Percentiles rank a stretch among this genome's conserved stretches.
These are phyloP conservation scores for Chaetorhynchus papuensis DNA, from an alignment of 2,113 vertebrate genomes.

Conservation along the genomic window DNA sequence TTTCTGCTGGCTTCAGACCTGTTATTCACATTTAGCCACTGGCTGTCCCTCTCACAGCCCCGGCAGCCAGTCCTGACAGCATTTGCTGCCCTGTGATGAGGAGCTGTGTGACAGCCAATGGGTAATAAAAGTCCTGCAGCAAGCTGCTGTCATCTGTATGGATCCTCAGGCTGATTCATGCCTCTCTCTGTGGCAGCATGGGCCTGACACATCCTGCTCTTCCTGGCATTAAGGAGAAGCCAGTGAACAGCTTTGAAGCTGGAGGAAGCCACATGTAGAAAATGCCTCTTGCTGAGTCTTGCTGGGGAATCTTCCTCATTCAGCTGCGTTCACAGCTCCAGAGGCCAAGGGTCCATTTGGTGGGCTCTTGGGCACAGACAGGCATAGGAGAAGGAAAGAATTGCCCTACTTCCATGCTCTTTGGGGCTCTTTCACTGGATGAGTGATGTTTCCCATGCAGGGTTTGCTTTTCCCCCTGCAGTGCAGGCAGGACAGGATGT, in stretches of 20 bases:
- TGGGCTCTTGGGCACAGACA: neutral
- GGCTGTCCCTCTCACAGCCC: neutral
- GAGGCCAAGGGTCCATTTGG: neutral
- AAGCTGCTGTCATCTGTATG: neutral
- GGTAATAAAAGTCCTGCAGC: neutral
- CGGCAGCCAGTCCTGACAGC: neutral
- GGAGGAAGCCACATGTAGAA: neutral
- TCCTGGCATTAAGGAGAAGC: neutral
- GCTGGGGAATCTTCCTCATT: neutral
- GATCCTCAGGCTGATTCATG: neutral
- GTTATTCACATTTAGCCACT: neutral
- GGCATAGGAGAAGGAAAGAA: neutral
- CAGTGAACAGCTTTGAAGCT: neutral
- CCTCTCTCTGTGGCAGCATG: neutral
- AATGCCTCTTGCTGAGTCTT: neutral
- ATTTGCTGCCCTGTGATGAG: neutral
- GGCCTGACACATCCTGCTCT: neutral
- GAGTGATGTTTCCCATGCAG: neutral
- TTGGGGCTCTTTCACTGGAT: neutral
- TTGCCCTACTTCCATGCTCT: neutral
- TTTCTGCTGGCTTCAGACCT: neutral
- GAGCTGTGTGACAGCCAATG: neutral
- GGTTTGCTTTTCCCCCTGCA: neutral
- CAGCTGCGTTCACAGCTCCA: rapidly evolving
- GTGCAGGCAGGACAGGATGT: neutral